A percentile compares a stretch with the other conserved stretches of the same genome.
Conservation (phyloP, 1,140 invertebrate genomes). For the Lamellibrachia luymesi region DNA sequence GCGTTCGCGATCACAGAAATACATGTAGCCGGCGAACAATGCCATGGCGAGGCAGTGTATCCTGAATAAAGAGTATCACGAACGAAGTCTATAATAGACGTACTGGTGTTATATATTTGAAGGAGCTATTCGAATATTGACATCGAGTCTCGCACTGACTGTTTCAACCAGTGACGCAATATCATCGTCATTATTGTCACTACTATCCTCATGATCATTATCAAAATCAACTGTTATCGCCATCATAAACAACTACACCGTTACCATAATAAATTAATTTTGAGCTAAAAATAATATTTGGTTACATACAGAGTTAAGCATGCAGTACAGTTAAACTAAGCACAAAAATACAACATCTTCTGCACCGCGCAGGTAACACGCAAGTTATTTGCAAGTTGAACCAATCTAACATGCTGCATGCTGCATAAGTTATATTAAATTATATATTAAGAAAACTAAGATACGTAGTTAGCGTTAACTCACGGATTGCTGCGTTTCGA, state of each 20-base stretch:
- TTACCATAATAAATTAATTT: too few species aligned
- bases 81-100: neutral
- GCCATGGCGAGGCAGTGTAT: constrained; percentile 1
- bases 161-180: too few species aligned
- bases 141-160: neutral
- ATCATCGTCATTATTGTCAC: too few species aligned
- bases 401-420: too few species aligned
- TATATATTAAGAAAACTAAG: neutral
- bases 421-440: neutral
- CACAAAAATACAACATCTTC: too few species aligned
- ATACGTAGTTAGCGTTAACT: neutral
- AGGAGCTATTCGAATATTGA: too few species aligned
- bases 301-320: neutral
- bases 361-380: too few species aligned
- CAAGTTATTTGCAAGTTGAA: too few species aligned
- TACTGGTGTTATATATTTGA: neutral
- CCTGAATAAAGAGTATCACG: neutral
- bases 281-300: too few species aligned
- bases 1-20: constrained; percentile 19
- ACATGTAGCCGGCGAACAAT: constrained; percentile 17
- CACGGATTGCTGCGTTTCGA: neutral
- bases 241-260: too few species aligned
- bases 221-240: too few species aligned
- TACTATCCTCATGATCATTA: too few species aligned
- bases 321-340: neutral